Percentiles rank a stretch among this genome's conserved stretches.
These are phyloP conservation scores for Piaya cayana DNA, from an alignment of 2,113 vertebrate genomes.

Conservation along the genomic window DNA sequence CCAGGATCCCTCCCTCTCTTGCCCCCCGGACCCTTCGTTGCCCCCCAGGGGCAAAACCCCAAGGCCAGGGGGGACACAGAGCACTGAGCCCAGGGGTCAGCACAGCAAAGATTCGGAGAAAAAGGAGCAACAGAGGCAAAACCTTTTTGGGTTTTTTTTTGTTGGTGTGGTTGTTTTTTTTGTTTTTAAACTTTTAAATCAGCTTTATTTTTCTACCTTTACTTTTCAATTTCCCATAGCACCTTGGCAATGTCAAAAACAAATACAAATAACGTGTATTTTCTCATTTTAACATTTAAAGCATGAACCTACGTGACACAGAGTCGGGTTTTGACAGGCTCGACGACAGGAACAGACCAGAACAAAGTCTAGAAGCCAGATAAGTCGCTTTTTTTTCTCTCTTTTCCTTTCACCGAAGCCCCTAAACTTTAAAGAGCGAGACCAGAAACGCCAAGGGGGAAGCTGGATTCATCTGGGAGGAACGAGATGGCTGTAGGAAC, in stretches of 20 bases:
- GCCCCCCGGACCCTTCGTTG: too few relatives aligned
- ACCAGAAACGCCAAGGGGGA: constrained; percentile 65
- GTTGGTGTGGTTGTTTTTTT: not conserved
- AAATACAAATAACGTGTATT: constrained; percentile 82
- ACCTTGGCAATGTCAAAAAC: constrained; percentile 86
- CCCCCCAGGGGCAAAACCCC: too few relatives aligned
- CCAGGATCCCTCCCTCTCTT: too few relatives aligned
- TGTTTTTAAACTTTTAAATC: constrained; percentile 75
- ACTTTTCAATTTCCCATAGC: constrained; percentile 84
- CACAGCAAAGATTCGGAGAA: too few relatives aligned
- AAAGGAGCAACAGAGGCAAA: too few relatives aligned
- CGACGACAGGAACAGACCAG: constrained; percentile 74
- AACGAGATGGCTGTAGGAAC: constrained; percentile 27
- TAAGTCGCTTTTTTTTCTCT: constrained; percentile 2
- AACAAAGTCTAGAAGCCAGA: constrained; percentile 64
- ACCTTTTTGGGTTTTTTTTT: not conserved
- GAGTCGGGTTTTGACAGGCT: constrained; percentile 46
- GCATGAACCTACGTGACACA: constrained; percentile 78
- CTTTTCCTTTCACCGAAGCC: constrained; percentile 43
- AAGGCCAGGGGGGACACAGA: too few relatives aligned
- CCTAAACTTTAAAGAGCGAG: constrained; percentile 54
- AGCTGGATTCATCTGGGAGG: constrained; percentile 50
- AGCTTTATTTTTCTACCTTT: constrained; percentile 81
- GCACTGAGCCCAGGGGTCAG: too few relatives aligned
- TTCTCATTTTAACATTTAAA: constrained; percentile 81